phyloP scores from a whole-genome alignment of 2,797 vertebrate species.

The Borostomias antarcticus region DNA sequence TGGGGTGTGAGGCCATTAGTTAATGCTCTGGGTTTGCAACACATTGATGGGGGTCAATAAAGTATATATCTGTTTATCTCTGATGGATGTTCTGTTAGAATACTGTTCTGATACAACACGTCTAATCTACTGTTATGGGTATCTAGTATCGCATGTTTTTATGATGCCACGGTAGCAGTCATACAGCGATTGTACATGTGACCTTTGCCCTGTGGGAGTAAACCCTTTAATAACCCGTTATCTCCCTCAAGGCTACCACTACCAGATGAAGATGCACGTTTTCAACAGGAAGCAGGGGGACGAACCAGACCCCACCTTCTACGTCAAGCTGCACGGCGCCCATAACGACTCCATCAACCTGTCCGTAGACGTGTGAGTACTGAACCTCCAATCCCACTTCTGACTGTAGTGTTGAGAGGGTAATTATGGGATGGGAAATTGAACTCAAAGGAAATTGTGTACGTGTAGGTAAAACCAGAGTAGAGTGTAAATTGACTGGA shows the following conservation, averaged over 20 bases:
- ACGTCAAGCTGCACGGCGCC: conserved; percentile 83
- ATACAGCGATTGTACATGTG: conserved; percentile 1
- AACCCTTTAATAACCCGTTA: conserved; percentile 22
- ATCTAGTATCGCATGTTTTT: neutral
- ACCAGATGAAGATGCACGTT: conserved; percentile 97
- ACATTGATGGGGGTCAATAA: no score
- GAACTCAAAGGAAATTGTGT: no score
- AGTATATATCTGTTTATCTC: no score
- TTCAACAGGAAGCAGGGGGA: conserved; percentile 83
- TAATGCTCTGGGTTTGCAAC: no score
- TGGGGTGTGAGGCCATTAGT: no score
- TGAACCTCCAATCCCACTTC: neutral
- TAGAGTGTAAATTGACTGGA: no score
- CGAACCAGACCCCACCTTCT: conserved; percentile 82
- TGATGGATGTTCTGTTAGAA: no score
- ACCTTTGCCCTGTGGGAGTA: no score
- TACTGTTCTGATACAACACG: neutral
- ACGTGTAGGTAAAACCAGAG: no score
- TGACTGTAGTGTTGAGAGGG: no score
- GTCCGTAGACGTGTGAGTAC: conserved; percentile 86
- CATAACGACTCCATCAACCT: conserved; percentile 78
- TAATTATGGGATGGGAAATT: no score
- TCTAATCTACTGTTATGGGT: neutral
- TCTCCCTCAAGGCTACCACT: conserved; percentile 86
- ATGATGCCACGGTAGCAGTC: neutral